Base-by-base conservation (phyloP, 2,888 invertebrate species). In the Syrista parreyssii region DNA sequence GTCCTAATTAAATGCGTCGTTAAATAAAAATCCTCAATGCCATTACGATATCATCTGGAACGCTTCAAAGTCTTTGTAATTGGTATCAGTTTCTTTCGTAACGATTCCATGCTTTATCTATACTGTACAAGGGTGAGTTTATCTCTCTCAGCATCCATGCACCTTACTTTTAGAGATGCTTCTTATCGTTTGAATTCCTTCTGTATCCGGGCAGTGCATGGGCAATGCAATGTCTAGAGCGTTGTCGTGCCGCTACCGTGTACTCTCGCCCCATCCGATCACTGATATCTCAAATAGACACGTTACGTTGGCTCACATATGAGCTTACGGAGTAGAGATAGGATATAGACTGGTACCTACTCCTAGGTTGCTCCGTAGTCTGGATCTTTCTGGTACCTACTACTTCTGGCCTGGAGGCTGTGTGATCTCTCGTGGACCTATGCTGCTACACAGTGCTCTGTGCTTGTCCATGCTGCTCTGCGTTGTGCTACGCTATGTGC, bases 211-310 rank as follows among this genome's bases (percentile, higher is more conserved):
- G 55, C 55, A 23, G 55, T 55, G 55, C 23, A 55, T 55, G 55
- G 55, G 55, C 23, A 55, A 55, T 55, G 55, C 55, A 55, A 55
- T 55, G 55, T 55, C 55, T 55, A 55, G 71, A 31, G 11, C 71
- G 31, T 33, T 72, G 82, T 84, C 86, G 84, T 83, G 85, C 82
- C 81, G 84, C 83, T 85, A 79, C 81, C 85, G 84, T 84, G 85
- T 83, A 80, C 82, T 78, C 78, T 79, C 77, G 76, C 79, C 79
- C 81, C 80, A 76, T 84, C 83, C 87, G 88, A 89, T 89, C 87
- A 84, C 85, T 82, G 89, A 90, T 89, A 89, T 88, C 87, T 86
- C 86, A 87, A 89, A 89, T 88, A 89, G 88, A 89, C 89, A 90
- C 88, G 89, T 89, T 87, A 88, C 86, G 84, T 84, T 83, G 82